Conservation (phyloP, 2,888 invertebrate genomes). For the Apoderus coryli region DNA sequence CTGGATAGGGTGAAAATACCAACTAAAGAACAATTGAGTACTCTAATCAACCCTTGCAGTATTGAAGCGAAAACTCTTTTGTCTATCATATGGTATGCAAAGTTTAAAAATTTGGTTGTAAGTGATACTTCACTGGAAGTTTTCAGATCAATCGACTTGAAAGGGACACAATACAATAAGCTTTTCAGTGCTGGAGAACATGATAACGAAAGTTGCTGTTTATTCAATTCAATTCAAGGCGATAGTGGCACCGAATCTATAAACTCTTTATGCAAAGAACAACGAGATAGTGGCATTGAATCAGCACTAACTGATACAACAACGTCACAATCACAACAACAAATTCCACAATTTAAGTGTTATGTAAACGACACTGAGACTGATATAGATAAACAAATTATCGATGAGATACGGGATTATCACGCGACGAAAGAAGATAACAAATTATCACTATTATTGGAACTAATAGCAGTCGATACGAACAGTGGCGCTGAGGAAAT, state of each 20-base stretch:
- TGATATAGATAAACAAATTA: constrained; percentile 13
- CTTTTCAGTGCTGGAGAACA: no score
- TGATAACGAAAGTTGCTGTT: no score
- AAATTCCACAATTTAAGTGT: constrained; percentile 11
- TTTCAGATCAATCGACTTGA: no score
- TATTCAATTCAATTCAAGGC: no score
- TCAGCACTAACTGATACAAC: no score
- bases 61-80: constrained; percentile 21
- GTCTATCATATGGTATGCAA: constrained; percentile 20
- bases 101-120: constrained; percentile 17
- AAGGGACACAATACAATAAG: no score
- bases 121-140: no score
- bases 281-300: no score
- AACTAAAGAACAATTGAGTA: constrained; percentile 19
- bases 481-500: constrained; percentile 18
- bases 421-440: constrained; percentile 20
- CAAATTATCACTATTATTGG: constrained; percentile 23
- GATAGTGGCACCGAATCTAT: no score
- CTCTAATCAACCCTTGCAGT: constrained; percentile 21
- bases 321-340: no score
- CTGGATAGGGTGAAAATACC: constrained; percentile 17
- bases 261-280: no score
- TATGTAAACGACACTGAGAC: constrained; percentile 9
- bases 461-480: constrained; percentile 19
- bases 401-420: constrained; percentile 19